A percentile compares a stretch with the other conserved stretches of the same genome.
phyloP scores from a whole-genome alignment of 2,888 invertebrate species.

The Stenurella melanura region DNA sequence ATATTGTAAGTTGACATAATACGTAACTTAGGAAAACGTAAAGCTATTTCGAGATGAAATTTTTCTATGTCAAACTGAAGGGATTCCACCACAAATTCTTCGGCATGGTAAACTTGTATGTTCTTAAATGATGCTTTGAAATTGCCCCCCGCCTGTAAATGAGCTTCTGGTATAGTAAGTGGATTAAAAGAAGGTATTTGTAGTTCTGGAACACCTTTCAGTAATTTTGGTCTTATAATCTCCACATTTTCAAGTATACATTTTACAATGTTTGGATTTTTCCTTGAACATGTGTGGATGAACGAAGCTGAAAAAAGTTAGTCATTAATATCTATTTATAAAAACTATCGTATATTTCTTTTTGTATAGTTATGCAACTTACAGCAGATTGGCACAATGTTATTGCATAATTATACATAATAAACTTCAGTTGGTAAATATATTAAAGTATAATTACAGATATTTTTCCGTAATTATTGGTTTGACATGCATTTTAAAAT shows the following conservation, averaged over 20 bases:
- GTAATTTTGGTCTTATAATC: neutral
- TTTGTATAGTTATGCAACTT: no score
- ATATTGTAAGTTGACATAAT: neutral
- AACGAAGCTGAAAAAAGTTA: neutral
- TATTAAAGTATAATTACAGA: no score
- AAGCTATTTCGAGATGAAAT: neutral
- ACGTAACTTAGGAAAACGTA: neutral
- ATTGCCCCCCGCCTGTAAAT: neutral
- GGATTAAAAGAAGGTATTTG: neutral
- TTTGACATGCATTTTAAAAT: no score
- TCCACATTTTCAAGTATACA: neutral
- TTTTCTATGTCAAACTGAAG: neutral
- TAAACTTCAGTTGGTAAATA: no score
- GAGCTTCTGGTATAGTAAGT: neutral
- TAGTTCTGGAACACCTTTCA: neutral
- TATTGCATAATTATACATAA: no score
- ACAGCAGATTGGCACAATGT: no score
- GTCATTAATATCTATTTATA: no score
- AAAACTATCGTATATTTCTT: no score
- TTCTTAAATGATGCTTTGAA: neutral
- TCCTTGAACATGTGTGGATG: neutral
- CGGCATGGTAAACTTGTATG: neutral
- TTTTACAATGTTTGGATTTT: neutral
- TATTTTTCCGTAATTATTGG: no score
- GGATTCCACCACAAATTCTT: neutral